Percentiles rank a stretch among this genome's conserved stretches.
Conservation (phyloP, 1,140 invertebrate species). For the Bombus cullumanus region DNA sequence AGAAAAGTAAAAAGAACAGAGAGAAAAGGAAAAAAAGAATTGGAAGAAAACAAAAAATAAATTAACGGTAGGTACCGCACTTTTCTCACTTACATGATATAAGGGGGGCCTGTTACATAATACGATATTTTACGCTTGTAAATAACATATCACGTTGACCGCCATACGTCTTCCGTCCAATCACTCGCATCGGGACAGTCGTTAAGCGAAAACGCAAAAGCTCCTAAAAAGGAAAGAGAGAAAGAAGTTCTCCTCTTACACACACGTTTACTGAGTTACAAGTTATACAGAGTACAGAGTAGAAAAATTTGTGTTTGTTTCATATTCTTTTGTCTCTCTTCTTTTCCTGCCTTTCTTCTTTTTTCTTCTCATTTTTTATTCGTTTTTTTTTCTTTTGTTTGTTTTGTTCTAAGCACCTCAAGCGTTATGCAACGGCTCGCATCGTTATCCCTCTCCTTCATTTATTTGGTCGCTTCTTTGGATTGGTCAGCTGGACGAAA, state of each 20-base stretch:
- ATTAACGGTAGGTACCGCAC: conserved; percentile 69
- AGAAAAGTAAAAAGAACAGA: background rate
- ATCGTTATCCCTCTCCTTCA: conserved; percentile 75
- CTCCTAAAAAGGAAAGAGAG: conserved; percentile 47
- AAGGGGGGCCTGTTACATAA: conserved; percentile 69
- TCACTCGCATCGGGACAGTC: conserved; percentile 63
- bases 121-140: conserved; percentile 68
- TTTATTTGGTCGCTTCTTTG: conserved; percentile 83
- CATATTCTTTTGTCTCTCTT: background rate
- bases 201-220: conserved; percentile 51
- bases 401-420: conserved; percentile 68
- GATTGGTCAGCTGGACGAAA: conserved; percentile 83
- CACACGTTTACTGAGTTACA: conserved; percentile 44
- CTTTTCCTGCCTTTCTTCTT: background rate
- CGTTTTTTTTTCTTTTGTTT: background rate
- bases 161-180: conserved; percentile 66
- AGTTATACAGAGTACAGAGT: conserved; percentile 47
- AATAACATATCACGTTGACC: conserved; percentile 77
- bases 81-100: conserved; percentile 67
- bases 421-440: conserved; percentile 77
- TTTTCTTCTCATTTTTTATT: background rate
- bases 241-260: conserved; percentile 25
- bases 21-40: background rate
- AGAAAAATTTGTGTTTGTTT: conserved; percentile 50
- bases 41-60: conserved; percentile 62